A percentile compares a stretch with the other conserved stretches of the same genome.
phyloP scores from a whole-genome alignment of 2,888 invertebrate genomes.

The Trissolcus brochymenae region DNA sequence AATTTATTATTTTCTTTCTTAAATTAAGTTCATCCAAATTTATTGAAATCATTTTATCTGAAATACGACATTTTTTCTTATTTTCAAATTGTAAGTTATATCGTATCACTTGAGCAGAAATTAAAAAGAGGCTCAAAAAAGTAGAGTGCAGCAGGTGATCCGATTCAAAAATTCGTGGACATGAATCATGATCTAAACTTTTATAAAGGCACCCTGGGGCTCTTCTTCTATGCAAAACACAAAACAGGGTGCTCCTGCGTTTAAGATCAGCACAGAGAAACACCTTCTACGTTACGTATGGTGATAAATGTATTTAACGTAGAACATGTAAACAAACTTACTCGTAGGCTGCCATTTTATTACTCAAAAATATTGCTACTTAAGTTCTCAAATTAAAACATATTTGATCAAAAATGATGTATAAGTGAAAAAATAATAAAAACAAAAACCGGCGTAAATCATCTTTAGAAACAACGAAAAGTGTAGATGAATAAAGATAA shows the following conservation, averaged over 20 bases:
- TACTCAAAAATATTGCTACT: too few relatives aligned
- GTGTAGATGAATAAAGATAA: too few relatives aligned
- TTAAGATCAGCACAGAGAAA: constrained; percentile 12
- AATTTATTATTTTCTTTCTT: neutral
- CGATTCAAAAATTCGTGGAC: constrained; percentile 28
- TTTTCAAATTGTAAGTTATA: neutral
- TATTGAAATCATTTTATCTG: neutral
- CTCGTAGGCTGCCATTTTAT: too few relatives aligned
- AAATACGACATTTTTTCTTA: too few relatives aligned
- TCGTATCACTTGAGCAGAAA: constrained; percentile 6
- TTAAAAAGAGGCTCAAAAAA: constrained; percentile 17
- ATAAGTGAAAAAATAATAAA: too few relatives aligned
- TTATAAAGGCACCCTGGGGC: constrained; percentile 35
- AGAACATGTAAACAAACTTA: neutral
- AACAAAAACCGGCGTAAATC: too few relatives aligned
- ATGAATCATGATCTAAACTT: constrained; percentile 31
- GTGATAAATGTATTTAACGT: constrained; percentile 26
- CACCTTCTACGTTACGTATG: constrained; percentile 6
- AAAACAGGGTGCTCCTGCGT: constrained; percentile 18
- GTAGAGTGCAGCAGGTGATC: constrained; percentile 28
- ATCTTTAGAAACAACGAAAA: too few relatives aligned
- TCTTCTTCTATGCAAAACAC: constrained; percentile 30
- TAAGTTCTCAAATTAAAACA: too few relatives aligned
- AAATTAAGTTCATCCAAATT: neutral
- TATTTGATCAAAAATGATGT: too few relatives aligned